Evolutionary conservation across 2,797 vertebrate genomes (phyloP).

Genomic region (Cichlasoma orientale): DNA sequence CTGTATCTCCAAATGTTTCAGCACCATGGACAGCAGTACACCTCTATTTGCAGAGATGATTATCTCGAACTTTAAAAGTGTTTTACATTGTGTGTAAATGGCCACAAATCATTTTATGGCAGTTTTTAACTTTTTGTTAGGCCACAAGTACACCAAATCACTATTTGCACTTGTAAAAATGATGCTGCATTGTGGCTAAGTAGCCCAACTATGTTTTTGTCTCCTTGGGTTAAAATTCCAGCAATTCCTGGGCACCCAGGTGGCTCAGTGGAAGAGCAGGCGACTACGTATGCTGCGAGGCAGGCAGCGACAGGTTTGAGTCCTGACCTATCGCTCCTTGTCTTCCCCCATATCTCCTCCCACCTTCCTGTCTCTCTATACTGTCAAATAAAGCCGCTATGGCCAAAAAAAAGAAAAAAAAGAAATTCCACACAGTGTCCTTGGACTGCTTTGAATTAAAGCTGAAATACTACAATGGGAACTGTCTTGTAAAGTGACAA

Average conservation of each 20-base stretch:
- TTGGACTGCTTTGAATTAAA: not conserved
- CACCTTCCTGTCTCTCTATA: too few relatives aligned
- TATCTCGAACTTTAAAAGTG: too few relatives aligned
- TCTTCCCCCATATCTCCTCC: too few relatives aligned
- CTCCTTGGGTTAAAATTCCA: not conserved
- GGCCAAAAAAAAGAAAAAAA: too few relatives aligned
- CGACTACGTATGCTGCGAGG: too few relatives aligned
- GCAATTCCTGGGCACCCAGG: not conserved
- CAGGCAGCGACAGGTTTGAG: too few relatives aligned
- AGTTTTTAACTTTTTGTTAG: not conserved
- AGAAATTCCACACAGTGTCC: not conserved
- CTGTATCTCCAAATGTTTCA: slow-evolving; percentile 44
- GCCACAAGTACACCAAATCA: not conserved
- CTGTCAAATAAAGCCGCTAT: too few relatives aligned
- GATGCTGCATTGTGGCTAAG: not conserved
- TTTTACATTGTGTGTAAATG: not conserved
- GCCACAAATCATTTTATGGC: not conserved
- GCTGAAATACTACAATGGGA: not conserved
- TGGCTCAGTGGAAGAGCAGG: too few relatives aligned
- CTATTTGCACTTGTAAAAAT: not conserved
- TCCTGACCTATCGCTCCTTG: too few relatives aligned
- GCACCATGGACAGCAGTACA: slow-evolving; percentile 75
- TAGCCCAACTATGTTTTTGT: not conserved
- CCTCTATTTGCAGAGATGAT: too few relatives aligned
- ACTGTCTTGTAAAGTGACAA: not conserved